Percentiles rank a stretch among this genome's conserved stretches.
Evolutionary conservation across 2,113 vertebrate genomes (phyloP).

Genomic region (Echinops telfairi): DNA sequence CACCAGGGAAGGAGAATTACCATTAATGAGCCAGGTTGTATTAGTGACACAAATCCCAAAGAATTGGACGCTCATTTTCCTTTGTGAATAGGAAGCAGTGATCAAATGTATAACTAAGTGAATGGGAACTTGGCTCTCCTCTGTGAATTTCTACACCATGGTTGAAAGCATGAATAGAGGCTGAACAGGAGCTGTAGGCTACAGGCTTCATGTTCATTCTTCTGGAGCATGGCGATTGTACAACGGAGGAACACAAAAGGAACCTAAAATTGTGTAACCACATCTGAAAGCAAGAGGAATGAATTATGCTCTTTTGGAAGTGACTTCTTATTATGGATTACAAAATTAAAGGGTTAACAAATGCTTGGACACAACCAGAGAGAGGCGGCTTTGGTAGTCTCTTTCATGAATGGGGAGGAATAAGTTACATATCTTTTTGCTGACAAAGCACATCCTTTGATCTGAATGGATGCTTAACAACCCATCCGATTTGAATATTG

Average conservation of each 20-base stretch:
- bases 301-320: slow-evolving; percentile 5
- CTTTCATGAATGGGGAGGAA: not conserved
- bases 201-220: slow-evolving; percentile 44
- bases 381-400: not conserved
- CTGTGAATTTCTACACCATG: slow-evolving; percentile 68
- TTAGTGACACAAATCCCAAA: slow-evolving; percentile 46
- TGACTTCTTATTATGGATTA: not conserved
- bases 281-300: not conserved
- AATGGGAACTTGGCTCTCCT: slow-evolving; percentile 35
- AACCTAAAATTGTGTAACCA: slow-evolving; percentile 6
- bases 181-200: slow-evolving; percentile 39
- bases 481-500: not conserved
- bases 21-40: slow-evolving; percentile 43
- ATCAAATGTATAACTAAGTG: slow-evolving; percentile 72
- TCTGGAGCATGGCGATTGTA: not conserved
- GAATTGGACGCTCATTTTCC: slow-evolving; percentile 62
- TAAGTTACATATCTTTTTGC: not conserved
- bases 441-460: not conserved
- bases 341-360: not conserved
- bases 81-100: slow-evolving; percentile 53
- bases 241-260: not conserved
- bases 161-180: not conserved
- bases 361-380: not conserved
- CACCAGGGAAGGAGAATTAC: slow-evolving; percentile 51
- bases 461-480: not conserved